A percentile compares a stretch with the other conserved stretches of the same genome.
Conservation (phyloP, 2,888 invertebrate species). For the Sinopyrophorus schimmeli region DNA sequence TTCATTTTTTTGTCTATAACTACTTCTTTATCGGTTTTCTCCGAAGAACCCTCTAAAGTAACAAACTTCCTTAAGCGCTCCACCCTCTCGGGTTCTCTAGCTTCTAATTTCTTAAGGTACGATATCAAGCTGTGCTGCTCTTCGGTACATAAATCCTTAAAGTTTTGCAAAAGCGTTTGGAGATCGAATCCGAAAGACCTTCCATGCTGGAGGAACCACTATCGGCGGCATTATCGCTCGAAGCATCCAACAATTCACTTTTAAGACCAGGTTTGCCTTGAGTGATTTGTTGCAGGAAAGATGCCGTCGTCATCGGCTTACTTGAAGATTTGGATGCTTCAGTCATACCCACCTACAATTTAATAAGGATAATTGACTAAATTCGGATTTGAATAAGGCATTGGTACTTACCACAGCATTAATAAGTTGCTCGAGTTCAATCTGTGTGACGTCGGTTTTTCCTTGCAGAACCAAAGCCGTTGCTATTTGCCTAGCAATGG, state of each 20-base stretch:
- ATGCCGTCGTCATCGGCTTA: slow-evolving; percentile 59
- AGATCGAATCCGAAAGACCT: slow-evolving; percentile 79
- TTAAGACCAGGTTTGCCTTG: slow-evolving; percentile 33
- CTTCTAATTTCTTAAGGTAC: slow-evolving; percentile 79
- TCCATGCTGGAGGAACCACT: slow-evolving; percentile 60
- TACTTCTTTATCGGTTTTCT: slow-evolving; percentile 31
- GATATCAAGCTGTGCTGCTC: slow-evolving; percentile 83
- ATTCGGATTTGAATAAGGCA: too few species aligned
- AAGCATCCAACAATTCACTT: slow-evolving; percentile 22
- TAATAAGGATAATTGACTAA: neutral
- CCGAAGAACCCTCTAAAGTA: slow-evolving; percentile 57
- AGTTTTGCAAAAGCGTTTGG: slow-evolving; percentile 78
- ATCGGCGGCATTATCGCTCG: slow-evolving; percentile 24
- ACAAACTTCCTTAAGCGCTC: slow-evolving; percentile 77
- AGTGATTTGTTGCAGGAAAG: slow-evolving; percentile 53
- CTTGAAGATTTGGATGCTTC: slow-evolving; percentile 61
- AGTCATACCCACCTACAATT: slow-evolving; percentile 63
- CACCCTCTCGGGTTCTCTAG: slow-evolving; percentile 75
- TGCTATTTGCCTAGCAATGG: slow-evolving; percentile 81
- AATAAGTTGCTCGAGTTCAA: slow-evolving; percentile 76
- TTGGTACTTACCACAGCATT: slow-evolving; percentile 72
- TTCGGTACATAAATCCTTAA: slow-evolving; percentile 76
- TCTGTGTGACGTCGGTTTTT: slow-evolving; percentile 77
- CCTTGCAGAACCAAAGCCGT: slow-evolving; percentile 78
- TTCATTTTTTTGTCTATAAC: too few species aligned